These are phyloP conservation scores for Drosophila melanica DNA, from an alignment of 1,140 invertebrate species.

Conservation along the genomic window DNA sequence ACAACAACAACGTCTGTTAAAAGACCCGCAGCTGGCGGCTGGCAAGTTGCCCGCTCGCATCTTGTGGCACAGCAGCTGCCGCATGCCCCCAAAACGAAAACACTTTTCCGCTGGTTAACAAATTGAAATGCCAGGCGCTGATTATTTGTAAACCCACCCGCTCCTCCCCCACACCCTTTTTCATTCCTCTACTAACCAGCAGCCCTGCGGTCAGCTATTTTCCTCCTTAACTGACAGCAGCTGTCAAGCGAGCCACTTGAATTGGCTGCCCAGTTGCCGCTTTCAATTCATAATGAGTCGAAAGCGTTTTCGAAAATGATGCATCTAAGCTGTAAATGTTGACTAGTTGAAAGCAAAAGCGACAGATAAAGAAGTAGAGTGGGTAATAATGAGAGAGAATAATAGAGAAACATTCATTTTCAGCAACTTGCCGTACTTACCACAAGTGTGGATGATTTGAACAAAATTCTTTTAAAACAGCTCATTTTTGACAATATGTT, in stretches of 20 bases:
- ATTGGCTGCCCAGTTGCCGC: background rate
- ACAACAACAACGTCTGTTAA: constrained; percentile 22
- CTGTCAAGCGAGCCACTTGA: constrained; percentile 2
- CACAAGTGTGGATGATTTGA: no score
- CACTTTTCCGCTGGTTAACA: constrained; percentile 70
- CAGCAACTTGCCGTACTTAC: no score
- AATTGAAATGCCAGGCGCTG: constrained; percentile 65
- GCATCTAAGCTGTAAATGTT: background rate
- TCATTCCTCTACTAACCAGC: background rate
- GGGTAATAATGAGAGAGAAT: no score
- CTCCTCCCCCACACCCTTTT: background rate
- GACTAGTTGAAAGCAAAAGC: background rate
- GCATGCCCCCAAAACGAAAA: constrained; percentile 9
- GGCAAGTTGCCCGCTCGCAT: constrained; percentile 59
- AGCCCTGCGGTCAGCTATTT: background rate
- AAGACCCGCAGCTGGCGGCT: constrained; percentile 32
- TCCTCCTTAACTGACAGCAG: background rate
- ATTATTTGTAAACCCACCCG: constrained; percentile 29
- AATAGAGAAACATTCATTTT: no score
- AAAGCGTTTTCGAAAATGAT: background rate
- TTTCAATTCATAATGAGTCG: background rate
- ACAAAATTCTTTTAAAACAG: no score
- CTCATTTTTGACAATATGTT: no score
- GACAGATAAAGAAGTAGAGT: no score
- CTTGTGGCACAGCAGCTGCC: background rate